Evolutionary conservation across 2,888 invertebrate species (phyloP), one percentile per base, ranked within the genome.

Genomic region (Cheilosia urbana): DNA sequence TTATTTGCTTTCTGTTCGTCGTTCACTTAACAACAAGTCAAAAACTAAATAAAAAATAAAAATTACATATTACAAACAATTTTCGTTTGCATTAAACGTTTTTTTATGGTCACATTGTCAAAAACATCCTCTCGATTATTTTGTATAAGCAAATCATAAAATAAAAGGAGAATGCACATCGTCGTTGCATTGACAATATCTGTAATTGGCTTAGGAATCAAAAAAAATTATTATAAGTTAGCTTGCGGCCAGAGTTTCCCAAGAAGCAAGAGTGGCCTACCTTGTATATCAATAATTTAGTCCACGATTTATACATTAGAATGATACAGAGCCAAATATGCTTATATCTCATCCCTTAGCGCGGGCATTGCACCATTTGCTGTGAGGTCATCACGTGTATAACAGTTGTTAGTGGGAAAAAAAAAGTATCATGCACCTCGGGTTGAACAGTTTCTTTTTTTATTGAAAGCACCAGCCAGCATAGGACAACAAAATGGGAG

Each of bases 211-310:
- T 77, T 66, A 79, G 30, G 65, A 66, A 66, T 58, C 58, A 66
- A 71, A 76, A 79, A 42, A 77, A 58, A 71, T 69, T 69, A 49
- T 66, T 60, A 68, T 27, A 30, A 30, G 30, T 65, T 34, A 15
- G 47, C 30, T 65, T 45, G 69, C 47, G 45, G 58, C 68, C 11
- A 55, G 19, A 57, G 30, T 17, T 17, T 30, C 27, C 37, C 17
- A 34, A 37, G 49, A 63, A 69, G 65, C 65, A 69, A 58, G 47
- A 60, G 40, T 73, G 69, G 58, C 79, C 73, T 69, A 68, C 66
- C 53, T 75, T 80, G 72, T 77, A 5, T 24, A 55, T n/a, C 40
- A 63, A 81, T 81, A 85, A 72, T 85, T 81, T 68, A 76, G 85
- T 81, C 85, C 81, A 72, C 62, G 77, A 80, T 75, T 72, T 75